Evolutionary conservation across 2,113 vertebrate species (phyloP), one percentile per base, ranked within the genome.

Genomic region (Periophthalmodon schlosseri): DNA sequence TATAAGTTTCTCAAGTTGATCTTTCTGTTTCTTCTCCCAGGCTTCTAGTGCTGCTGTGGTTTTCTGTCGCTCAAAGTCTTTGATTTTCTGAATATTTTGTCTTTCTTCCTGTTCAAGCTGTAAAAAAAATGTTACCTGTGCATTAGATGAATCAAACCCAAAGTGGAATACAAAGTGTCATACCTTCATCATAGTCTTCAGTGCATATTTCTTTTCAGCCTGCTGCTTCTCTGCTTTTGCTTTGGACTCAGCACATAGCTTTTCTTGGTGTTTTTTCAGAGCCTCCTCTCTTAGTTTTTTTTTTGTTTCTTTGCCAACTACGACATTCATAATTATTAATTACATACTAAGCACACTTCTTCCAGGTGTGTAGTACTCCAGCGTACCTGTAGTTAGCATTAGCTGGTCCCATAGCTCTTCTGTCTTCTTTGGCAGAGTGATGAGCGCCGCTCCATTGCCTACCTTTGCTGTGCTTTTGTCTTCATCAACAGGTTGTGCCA

Each of bases 101-200:
- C 94, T 94, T 84, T 95, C 93, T 63, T 94, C 91, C 74, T 95
- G 91, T 86, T 99, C 97, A n/a, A 99, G 93, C 97, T 99, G n/a
- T n/a, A 79, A 68, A 8, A 66, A 14, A 49, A 63, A 18, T n/a
- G 10, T 44, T 44, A 44, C 39, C 39, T 63, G 5, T 63, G 14
- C 60, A 34, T 63, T 63, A 63, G 15, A 34, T 63, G 8, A 34
- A 15, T 10, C 13, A 34, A 63, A 18, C 6, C 13, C 6, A 63
- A 63, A 63, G 60, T 6, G 6, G 6, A 10, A 44, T 5, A 65
- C 61, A 65, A 39, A 65, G 16, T 1, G 7, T 16, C 18, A 21
- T 84, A 86, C 98, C 95, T 95, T 94, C 94, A 98, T 96, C 91
- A 95, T 95, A 61, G 92, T 94, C 78, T 94, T 89, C 81, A 99